Evolutionary conservation across 2,888 invertebrate species (phyloP), one percentile per base, ranked within the genome.

Genomic region (Balanococcus diminutus): DNA sequence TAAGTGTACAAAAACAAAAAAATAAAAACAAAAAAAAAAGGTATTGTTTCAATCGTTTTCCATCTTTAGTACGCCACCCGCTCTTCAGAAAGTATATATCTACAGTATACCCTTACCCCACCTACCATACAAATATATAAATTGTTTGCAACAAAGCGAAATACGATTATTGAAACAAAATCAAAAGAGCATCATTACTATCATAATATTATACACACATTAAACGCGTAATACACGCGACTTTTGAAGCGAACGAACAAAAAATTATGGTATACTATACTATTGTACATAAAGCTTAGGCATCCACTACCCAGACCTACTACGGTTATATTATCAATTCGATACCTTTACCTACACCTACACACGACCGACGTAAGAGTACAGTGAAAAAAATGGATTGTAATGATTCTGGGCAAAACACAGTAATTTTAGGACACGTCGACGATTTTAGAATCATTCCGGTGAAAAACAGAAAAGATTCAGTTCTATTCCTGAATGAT

Each of bases 11-110:
- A 36, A 36, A 36, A 6, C 36, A 36, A 36, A 51, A 51, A 51
- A 51, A 19, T 51, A 51, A 3, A 51, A 36, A 25, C 8, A 67
- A 25, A 56, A 19, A 56, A 67, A 67, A 28, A 28, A 67, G 51
- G 51, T 51, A 51, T 51, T 51, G 51, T 67, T 25, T 67, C 61
- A 28, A 67, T 67, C 61, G 61, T 67, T 67, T 67, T 67, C 61
- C 56, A 56, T 51, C 51, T 51, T 51, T 51, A 19, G 19, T 51
- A 51, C 9, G 51, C 51, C 19, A 51, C 19, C 19, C 42, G 42
- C 19, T 51, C 19, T 51, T 19, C 19, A 51, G 19, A 19, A 51
- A 51, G 51, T 19, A 51, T n/a, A 19, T n/a, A n/a, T n/a, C n/a
- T n/a, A n/a, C n/a, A n/a, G n/a, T n/a, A n/a, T n/a, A n/a, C n/a